These are phyloP conservation scores for Danionella cerebrum DNA, from an alignment of 2,113 vertebrate genomes.

Conservation along the genomic window DNA sequence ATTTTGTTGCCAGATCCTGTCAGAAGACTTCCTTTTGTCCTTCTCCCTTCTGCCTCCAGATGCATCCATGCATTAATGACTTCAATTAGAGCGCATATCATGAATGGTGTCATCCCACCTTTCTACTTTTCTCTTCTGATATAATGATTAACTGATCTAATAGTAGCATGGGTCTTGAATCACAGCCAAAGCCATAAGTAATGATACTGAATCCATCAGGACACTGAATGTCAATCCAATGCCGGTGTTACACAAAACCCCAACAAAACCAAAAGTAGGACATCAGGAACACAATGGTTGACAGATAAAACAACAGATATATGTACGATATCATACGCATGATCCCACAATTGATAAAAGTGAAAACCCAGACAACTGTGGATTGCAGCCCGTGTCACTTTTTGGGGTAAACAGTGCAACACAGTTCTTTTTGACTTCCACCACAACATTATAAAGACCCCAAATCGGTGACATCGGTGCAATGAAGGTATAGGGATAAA, in stretches of 20 bases:
- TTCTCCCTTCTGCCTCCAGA: not conserved
- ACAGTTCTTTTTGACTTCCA: too few species aligned
- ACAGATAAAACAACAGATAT: too few species aligned
- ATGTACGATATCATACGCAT: too few species aligned
- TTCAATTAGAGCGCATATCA: not conserved
- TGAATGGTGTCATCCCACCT: not conserved
- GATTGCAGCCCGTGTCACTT: too few species aligned
- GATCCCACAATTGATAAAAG: too few species aligned
- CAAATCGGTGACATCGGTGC: too few species aligned
- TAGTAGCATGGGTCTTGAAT: not conserved
- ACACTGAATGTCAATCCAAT: not conserved
- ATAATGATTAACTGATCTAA: not conserved
- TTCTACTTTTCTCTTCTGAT: not conserved
- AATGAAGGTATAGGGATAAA: too few species aligned
- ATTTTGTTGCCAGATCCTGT: not conserved
- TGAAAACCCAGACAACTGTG: too few species aligned
- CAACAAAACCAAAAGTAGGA: not conserved
- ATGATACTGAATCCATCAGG: not conserved
- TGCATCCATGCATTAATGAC: conserved; percentile 9
- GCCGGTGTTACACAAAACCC: not conserved
- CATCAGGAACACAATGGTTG: too few species aligned
- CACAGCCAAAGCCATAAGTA: not conserved
- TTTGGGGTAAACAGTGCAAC: too few species aligned
- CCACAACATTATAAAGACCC: too few species aligned
- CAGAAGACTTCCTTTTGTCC: not conserved